Base-by-base conservation (phyloP, 1,140 invertebrate genomes). In the Drosophila lowei region DNA sequence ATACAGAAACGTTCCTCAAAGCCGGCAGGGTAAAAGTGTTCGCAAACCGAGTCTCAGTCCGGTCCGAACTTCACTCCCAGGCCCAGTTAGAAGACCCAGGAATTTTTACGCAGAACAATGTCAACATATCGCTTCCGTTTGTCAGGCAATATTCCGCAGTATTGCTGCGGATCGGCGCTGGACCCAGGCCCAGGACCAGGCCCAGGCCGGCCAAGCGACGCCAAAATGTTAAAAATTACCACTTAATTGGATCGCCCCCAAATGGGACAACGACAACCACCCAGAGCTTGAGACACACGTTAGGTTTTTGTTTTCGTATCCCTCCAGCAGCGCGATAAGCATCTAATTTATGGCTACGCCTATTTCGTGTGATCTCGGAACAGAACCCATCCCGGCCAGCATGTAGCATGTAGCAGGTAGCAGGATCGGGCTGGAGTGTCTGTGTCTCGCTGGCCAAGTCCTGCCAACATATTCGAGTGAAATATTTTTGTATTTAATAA, bases 41-140 rank as follows among this genome's bases (percentile, higher is more conserved):
- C 46, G 34, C 48, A 21, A 23, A 18, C 46, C 7, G 15, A 18
- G 25, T 47, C 46, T 48, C 58, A 43, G 18, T 42, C 28, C 16
- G 13, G 18, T 42, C 28, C 16, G 13, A 55, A 38, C 59, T 43
- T 9, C 43, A 67, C 52, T 72, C 46, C 30, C 44, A 56, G 48
- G 43, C 13, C 47, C 38, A 9, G 58, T 21, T 64, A 16, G 18
- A 50, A 42, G 49, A 18, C 15, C 23, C 18, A 46, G 62, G 61
- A 54, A 86, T 77, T 80, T 81, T 78, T 86, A 73, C 54, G 60
- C 56, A 55, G 83, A 86, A 85, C 70, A 72, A 78, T 86, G 83
- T 86, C 78, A 72, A 88, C 73, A 68, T 78, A 88, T 86, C 81
- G 83, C 83, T 86, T 86, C 83, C 81, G 81, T 86, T 88, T 86